A percentile compares a stretch with the other conserved stretches of the same genome.
Evolutionary conservation across 2,113 vertebrate species (phyloP).

Genomic region (Apus apus): DNA sequence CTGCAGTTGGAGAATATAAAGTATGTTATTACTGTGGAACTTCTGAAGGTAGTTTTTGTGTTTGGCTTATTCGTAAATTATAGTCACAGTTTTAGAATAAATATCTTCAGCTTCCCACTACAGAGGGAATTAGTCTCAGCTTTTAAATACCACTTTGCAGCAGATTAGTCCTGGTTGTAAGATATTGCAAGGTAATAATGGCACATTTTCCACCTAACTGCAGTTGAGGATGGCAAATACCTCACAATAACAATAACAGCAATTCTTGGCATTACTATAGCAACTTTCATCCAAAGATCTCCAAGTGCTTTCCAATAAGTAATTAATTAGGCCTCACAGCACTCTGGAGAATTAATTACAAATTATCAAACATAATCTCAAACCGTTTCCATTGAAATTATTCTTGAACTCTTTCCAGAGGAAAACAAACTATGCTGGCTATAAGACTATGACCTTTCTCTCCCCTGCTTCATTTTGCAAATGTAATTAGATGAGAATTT

Average conservation of each 20-base stretch:
- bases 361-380: conserved; percentile 51
- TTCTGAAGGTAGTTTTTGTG: conserved; percentile 52
- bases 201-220: conserved; percentile 38
- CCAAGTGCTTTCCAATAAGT: conserved; percentile 57
- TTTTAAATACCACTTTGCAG: conserved; percentile 32
- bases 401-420: conserved; percentile 51
- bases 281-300: conserved; percentile 54
- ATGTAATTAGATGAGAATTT: conserved; percentile 47
- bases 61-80: conserved; percentile 59
- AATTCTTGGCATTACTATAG: conserved; percentile 45
- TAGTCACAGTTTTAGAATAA: conserved; percentile 20
- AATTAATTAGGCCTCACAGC: conserved; percentile 64
- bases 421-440: conserved; percentile 47
- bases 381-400: conserved; percentile 39
- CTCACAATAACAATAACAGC: not conserved
- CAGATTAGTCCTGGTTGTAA: conserved; percentile 30
- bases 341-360: conserved; percentile 70
- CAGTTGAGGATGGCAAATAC: conserved; percentile 17
- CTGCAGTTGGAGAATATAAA: conserved; percentile 49
- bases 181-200: conserved; percentile 32
- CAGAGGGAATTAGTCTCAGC: conserved; percentile 30
- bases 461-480: not conserved
- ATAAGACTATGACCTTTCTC: conserved; percentile 24
- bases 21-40: conserved; percentile 19
- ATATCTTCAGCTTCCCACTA: not conserved